These are phyloP conservation scores for Paracentrotus lividus DNA, from an alignment of 53 echinoderm and acorn worm species.

Conservation along the genomic window DNA sequence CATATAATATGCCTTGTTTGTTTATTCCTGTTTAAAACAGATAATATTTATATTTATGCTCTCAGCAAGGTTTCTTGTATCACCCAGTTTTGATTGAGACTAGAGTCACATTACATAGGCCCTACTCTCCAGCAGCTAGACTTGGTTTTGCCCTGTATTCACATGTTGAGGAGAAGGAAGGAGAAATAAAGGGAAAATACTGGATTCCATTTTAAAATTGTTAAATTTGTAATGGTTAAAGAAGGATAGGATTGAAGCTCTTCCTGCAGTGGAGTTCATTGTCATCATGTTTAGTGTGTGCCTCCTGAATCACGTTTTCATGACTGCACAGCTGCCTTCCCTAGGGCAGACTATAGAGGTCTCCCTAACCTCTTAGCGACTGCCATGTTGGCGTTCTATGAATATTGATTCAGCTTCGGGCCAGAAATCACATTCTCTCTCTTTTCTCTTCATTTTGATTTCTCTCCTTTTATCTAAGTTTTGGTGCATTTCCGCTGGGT, in stretches of 20 bases:
- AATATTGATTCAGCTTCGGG: conserved; percentile 27
- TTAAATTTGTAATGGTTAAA: too few species aligned
- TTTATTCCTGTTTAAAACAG: too few species aligned
- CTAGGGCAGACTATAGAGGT: conserved; percentile 23
- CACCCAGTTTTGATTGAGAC: too few species aligned
- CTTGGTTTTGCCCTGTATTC: too few species aligned
- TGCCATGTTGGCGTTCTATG: neutral
- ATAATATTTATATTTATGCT: too few species aligned
- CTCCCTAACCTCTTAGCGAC: neutral
- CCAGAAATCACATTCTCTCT: neutral
- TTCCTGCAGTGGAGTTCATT: neutral
- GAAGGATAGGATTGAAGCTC: neutral
- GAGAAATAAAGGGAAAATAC: neutral
- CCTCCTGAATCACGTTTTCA: neutral
- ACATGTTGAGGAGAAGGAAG: neutral
- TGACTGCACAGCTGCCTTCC: conserved; percentile 5
- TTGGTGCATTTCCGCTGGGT: neutral
- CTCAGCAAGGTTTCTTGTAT: too few species aligned
- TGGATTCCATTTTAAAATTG: neutral
- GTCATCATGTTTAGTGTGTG: neutral
- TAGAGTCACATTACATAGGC: too few species aligned
- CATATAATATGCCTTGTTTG: too few species aligned
- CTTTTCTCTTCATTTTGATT: neutral
- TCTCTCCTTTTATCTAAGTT: too few species aligned
- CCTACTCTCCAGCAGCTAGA: too few species aligned